Evolutionary conservation across 2,888 invertebrate genomes (phyloP).

Genomic region (Lutraria lutraria): DNA sequence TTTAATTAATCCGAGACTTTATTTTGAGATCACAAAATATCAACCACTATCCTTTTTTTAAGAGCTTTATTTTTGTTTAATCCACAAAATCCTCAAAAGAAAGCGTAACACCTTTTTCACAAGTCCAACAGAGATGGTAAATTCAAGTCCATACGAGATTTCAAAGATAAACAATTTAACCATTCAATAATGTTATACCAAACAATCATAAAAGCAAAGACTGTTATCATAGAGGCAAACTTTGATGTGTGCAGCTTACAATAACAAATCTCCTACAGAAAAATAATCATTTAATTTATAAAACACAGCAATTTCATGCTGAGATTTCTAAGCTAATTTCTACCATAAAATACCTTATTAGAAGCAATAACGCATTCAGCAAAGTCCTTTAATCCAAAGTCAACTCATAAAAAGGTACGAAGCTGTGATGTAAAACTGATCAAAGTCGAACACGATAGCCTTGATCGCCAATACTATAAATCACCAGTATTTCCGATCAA

Average conservation of each 20-base stretch:
- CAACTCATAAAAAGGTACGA: neutral
- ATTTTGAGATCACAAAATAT: neutral
- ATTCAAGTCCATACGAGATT: neutral
- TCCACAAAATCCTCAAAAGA: neutral
- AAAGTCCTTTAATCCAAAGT: neutral
- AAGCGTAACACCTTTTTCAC: slow-evolving; percentile 1
- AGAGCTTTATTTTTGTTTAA: neutral
- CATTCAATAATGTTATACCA: neutral
- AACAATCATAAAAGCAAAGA: neutral
- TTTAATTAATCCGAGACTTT: no score
- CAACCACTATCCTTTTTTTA: neutral
- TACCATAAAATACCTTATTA: neutral
- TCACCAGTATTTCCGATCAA: neutral
- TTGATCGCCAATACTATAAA: neutral
- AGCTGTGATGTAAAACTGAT: neutral
- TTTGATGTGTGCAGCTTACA: neutral
- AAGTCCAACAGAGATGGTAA: neutral
- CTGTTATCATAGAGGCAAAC: slow-evolving; percentile 3
- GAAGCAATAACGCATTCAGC: neutral
- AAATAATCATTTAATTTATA: neutral
- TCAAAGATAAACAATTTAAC: neutral
- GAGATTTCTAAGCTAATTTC: neutral
- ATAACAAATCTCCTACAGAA: neutral
- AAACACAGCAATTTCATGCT: neutral
- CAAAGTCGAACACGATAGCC: neutral